Evolutionary conservation across 2,888 invertebrate genomes (phyloP).

Genomic region (Drosophila lacicola): DNA sequence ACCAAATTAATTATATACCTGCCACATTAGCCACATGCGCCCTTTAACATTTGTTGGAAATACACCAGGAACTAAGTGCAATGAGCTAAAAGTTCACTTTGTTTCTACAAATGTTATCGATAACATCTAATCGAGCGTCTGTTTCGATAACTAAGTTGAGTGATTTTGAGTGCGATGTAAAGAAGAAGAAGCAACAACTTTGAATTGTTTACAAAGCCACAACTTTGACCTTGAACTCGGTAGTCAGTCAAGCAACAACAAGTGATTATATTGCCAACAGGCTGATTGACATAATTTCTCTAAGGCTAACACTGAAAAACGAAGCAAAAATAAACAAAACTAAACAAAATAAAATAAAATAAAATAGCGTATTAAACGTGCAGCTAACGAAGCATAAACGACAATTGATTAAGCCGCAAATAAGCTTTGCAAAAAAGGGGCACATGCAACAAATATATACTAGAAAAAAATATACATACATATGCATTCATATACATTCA

Average conservation of each 20-base stretch:
- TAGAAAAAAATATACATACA: neutral
- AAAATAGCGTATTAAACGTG: constrained; percentile 53
- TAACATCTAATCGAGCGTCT: neutral
- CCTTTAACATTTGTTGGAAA: neutral
- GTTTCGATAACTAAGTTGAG: neutral
- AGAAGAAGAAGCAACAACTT: constrained; percentile 1
- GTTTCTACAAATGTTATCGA: neutral
- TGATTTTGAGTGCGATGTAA: neutral
- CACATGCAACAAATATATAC: constrained; percentile 27
- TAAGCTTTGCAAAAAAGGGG: constrained; percentile 28
- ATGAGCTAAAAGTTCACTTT: too few species aligned
- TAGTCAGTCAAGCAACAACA: constrained; percentile 40
- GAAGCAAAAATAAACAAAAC: constrained; percentile 24
- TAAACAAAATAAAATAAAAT: constrained; percentile 23
- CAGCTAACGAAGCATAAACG: constrained; percentile 71
- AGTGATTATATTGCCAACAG: constrained; percentile 56
- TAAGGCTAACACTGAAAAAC: constrained; percentile 41
- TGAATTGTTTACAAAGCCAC: constrained; percentile 10
- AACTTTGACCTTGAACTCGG: constrained; percentile 67
- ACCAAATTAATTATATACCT: constrained; percentile 27
- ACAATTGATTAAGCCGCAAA: constrained; percentile 66
- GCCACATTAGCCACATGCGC: neutral
- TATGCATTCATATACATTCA: too few species aligned
- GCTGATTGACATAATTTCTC: constrained; percentile 65
- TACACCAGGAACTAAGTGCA: neutral